Evolutionary conservation across 2,797 vertebrate species (phyloP).

Genomic region (Dendrocincla fuliginosa): DNA sequence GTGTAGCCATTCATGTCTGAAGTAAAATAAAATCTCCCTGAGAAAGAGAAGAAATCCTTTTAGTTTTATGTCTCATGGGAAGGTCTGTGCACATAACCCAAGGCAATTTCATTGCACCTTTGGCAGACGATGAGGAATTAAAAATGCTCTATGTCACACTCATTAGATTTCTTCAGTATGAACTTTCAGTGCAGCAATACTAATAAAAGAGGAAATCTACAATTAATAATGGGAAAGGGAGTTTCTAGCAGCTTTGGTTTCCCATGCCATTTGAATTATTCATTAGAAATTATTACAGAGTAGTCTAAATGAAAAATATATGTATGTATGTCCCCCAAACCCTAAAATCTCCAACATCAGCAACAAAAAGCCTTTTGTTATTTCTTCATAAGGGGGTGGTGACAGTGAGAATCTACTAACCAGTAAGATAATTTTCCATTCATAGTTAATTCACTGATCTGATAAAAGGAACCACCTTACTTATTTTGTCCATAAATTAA

Average conservation of each 20-base stretch:
- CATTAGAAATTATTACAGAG: slow-evolving; percentile 34
- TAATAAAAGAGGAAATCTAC: slow-evolving; percentile 30
- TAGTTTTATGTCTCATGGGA: slow-evolving; percentile 15
- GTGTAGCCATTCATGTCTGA: slow-evolving; percentile 30
- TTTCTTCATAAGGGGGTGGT: background rate
- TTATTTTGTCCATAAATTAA: slow-evolving; percentile 67
- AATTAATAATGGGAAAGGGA: slow-evolving; percentile 43
- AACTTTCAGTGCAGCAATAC: background rate
- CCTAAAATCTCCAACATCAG: background rate
- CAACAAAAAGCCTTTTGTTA: background rate
- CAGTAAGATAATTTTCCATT: slow-evolving; percentile 58
- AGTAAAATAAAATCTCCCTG: slow-evolving; percentile 34
- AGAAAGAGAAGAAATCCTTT: slow-evolving; percentile 46
- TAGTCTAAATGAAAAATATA: background rate
- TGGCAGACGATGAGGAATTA: slow-evolving; percentile 25
- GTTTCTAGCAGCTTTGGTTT: slow-evolving; percentile 22
- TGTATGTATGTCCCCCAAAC: background rate
- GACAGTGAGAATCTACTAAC: slow-evolving; percentile 30
- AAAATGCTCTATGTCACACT: slow-evolving; percentile 15
- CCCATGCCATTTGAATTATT: slow-evolving; percentile 48
- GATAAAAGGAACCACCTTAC: slow-evolving; percentile 58
- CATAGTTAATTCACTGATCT: slow-evolving; percentile 58
- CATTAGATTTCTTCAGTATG: slow-evolving; percentile 11
- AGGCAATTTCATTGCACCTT: slow-evolving; percentile 35
- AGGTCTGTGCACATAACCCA: slow-evolving; percentile 28